Base-by-base conservation (phyloP, 2,797 vertebrate genomes). In the Oreochromis mossambicus region DNA sequence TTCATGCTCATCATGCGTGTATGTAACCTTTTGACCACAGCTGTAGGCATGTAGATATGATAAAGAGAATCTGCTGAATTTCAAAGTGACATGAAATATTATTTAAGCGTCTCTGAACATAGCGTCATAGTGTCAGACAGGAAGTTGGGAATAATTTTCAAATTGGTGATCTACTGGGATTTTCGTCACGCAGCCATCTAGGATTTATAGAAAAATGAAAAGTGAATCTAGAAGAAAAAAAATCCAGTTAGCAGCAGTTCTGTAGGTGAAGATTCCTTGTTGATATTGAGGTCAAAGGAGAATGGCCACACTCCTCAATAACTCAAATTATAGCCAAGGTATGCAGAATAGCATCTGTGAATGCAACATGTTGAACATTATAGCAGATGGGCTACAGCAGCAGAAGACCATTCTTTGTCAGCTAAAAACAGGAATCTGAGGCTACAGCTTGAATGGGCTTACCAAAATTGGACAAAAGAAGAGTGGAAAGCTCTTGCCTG, bases 151-250 rank as follows among this genome's bases (percentile, higher is more conserved):
- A 32, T 34, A 4, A 32, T 61, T 61, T 19, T 32, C 8, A 58
- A 32, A 58, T 32, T 5, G 56, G 8, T 10, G 15, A 2, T 19
- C 5, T 61, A 8, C 29, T 34, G 29, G 56, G 56, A 61, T 61
- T 4, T 61, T 61, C 0, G 0, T 26, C 56, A 58, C 1, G 0
- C 1, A 32, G 29, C 26, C 8, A 58, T 58, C 3, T 19, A 32
- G 15, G 8, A 0, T 58, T 58, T 10, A 58, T 19, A 0, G 56
- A 46, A 58, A 15, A 58, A 19, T 6, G 1, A 32, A 58, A 34
- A 58, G 3, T 34, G 29, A 34, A 19, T 52, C 5, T 0, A 0
- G 8, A 32, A 58, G 26, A 58, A 17, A 56, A 1, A 56, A 32
- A 54, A 54, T 32, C 15, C 55, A 17, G 55, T 32, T 9, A 58